Evolutionary conservation across 2,888 invertebrate genomes (phyloP).

Genomic region (Eustalomyia histrio): DNA sequence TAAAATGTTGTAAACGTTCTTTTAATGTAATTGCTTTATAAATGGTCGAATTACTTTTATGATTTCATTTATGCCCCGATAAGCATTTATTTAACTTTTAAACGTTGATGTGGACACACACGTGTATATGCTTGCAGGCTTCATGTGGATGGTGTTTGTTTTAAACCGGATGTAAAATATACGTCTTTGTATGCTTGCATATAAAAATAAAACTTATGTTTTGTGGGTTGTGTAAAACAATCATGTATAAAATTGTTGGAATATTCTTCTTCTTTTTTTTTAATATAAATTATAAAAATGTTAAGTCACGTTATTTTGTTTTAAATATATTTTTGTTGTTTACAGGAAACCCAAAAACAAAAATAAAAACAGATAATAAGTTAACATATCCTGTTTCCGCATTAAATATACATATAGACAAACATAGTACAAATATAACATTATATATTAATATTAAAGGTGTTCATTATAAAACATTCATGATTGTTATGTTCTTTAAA

Average conservation of each 20-base stretch:
- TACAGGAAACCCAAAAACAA: not conserved
- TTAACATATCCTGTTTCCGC: conserved; percentile 51
- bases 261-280: not conserved
- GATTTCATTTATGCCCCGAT: conserved; percentile 50
- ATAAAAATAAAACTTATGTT: conserved; percentile 9
- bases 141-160: not conserved
- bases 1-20: conserved; percentile 16
- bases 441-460: no score
- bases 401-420: not conserved
- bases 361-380: conserved; percentile 15
- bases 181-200: not conserved
- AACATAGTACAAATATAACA: no score
- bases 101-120: conserved; percentile 17
- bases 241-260: not conserved
- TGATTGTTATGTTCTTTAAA: no score
- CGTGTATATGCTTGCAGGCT: not conserved
- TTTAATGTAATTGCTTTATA: conserved; percentile 57
- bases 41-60: conserved; percentile 61
- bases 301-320: conserved; percentile 14
- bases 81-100: conserved; percentile 51
- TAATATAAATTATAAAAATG: conserved; percentile 17
- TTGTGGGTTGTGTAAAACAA: conserved; percentile 3
- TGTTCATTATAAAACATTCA: no score
- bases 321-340: conserved; percentile 28
- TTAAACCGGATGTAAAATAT: conserved; percentile 11